Conservation (phyloP, 1,140 invertebrate species). For the Nymphalis io region DNA sequence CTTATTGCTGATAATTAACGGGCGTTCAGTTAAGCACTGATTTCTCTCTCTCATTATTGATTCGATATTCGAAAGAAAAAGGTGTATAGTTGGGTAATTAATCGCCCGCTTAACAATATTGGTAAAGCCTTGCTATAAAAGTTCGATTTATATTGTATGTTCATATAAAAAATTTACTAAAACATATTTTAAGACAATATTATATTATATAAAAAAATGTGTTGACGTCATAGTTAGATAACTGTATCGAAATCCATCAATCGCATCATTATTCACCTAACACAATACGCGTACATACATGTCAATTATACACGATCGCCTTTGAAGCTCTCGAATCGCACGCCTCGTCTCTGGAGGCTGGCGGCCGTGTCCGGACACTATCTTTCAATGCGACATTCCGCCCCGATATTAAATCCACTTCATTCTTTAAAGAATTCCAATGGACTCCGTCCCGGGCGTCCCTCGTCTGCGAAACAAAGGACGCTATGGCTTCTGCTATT, state of each 20-base stretch:
- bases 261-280: not conserved
- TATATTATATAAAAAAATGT: not conserved
- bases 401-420: conserved; percentile 73
- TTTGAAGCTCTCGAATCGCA: conserved; percentile 32
- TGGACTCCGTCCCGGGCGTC: conserved; percentile 46
- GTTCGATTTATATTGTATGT: too few relatives aligned
- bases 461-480: conserved; percentile 40
- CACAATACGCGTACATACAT: conserved; percentile 5
- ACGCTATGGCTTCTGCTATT: conserved; percentile 32
- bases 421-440: conserved; percentile 72
- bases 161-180: too few relatives aligned
- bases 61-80: not conserved
- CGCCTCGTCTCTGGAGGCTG: conserved; percentile 35
- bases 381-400: conserved; percentile 56
- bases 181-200: too few relatives aligned
- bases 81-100: too few relatives aligned
- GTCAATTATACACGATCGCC: conserved; percentile 14
- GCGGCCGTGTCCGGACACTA: conserved; percentile 44
- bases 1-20: too few relatives aligned
- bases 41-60: too few relatives aligned
- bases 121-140: too few relatives aligned
- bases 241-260: not conserved
- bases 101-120: too few relatives aligned
- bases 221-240: not conserved
- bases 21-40: too few relatives aligned